phyloP scores from a whole-genome alignment of 2,888 invertebrate genomes.

The Eupithecia abbreviata region DNA sequence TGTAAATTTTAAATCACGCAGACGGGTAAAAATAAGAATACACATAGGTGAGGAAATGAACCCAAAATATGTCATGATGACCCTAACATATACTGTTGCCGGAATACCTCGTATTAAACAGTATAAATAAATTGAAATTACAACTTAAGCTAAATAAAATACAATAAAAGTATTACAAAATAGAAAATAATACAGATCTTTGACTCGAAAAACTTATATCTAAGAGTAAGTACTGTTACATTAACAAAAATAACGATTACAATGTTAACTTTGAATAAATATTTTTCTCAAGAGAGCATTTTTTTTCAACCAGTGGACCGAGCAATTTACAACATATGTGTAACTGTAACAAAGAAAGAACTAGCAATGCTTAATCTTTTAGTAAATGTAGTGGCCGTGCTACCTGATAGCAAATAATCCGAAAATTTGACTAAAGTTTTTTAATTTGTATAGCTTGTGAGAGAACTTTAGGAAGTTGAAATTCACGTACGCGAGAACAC shows the following conservation, averaged over 20 bases:
- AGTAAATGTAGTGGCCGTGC: background rate
- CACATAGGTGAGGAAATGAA: background rate
- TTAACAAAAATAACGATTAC: constrained; percentile 71
- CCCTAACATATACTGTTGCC: constrained; percentile 69
- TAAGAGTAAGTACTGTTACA: constrained; percentile 77
- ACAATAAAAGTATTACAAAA: constrained; percentile 82
- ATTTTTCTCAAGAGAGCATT: constrained; percentile 78
- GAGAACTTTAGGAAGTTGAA: background rate
- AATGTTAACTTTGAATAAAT: constrained; percentile 80
- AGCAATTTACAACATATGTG: constrained; percentile 34
- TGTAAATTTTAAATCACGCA: background rate
- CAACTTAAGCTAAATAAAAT: constrained; percentile 74
- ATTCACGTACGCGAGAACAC: background rate
- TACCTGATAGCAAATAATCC: background rate
- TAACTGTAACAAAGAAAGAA: background rate
- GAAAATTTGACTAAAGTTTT: background rate
- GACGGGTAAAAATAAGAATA: background rate
- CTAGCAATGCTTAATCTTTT: background rate
- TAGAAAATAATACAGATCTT: constrained; percentile 84
- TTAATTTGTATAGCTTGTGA: background rate
- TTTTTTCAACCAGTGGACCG: constrained; percentile 53
- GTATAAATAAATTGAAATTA: constrained; percentile 70
- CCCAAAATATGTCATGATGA: background rate
- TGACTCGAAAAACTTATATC: constrained; percentile 80
- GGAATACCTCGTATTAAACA: constrained; percentile 82